Conservation (phyloP, 2,888 invertebrate genomes). For the Diaprepes abbreviatus region DNA sequence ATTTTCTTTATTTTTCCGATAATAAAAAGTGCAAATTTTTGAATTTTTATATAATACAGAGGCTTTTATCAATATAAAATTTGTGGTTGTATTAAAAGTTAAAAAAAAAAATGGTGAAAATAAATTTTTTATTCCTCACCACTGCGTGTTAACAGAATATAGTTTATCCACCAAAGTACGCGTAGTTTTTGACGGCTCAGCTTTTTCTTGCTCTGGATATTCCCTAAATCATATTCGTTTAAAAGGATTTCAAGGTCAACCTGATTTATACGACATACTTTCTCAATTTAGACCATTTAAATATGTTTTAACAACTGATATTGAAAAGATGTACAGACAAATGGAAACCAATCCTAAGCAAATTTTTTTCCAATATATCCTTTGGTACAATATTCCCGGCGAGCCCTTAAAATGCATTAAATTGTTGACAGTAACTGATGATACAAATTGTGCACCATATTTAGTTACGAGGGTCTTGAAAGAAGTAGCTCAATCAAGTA, state of each 20-base stretch:
- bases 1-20: no score
- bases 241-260: constrained; percentile 36
- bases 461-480: constrained; percentile 23
- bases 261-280: constrained; percentile 40
- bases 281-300: constrained; percentile 19
- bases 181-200: constrained; percentile 40
- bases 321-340: constrained; percentile 36
- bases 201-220: background rate
- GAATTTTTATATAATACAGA: no score
- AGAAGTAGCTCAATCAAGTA: constrained; percentile 13
- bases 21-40: no score
- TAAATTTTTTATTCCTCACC: no score
- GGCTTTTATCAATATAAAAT: no score
- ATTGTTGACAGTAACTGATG: constrained; percentile 26
- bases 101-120: no score
- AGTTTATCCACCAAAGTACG: constrained; percentile 43
- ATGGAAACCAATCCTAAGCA: constrained; percentile 30
- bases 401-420: constrained; percentile 23
- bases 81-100: no score
- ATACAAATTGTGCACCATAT: no score
- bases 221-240: constrained; percentile 39
- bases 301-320: constrained; percentile 34
- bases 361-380: background rate
- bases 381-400: constrained; percentile 22
- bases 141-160: no score